Base-by-base conservation (phyloP, 2,888 invertebrate species). In the Andrena dorsata region DNA sequence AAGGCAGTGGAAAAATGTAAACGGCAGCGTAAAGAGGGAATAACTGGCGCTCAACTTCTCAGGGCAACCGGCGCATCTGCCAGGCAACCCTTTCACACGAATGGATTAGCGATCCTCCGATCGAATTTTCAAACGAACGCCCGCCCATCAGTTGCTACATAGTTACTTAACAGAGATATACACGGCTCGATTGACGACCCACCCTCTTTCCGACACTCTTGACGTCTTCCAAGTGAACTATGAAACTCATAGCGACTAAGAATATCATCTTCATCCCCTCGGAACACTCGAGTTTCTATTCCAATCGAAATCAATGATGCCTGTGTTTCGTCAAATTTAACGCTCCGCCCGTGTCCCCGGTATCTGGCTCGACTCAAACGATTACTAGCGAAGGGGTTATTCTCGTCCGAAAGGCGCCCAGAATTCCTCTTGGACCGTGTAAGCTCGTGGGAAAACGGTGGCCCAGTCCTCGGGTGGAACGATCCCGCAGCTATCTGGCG, bases 1-100 rank as follows among this genome's bases (percentile, higher is more conserved):
- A 61, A 56, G 4, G 53, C 23, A 74, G 51, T 35, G 60, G 35
- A 75, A 71, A 66, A 75, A 82, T 66, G 51, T 20, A 81, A 53
- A 60, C 64, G 53, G 30, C 23, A 32, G 20, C 28, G 13, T 10
- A 10, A 6, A 8, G 16, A 13, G 26, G 5, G 5, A 41, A 20
- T 23, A 26, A 23, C 4, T n/a, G 13, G 7, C 5, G 47, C 10
- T n/a, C 23, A 56, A 51, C n/a, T 6, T 4, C 6, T 3, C 0
- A 7, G 0, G 30, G 8, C 49, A 6, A 4, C n/a, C 13, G 2
- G 35, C 20, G 1, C 26, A 26, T 26, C 26, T 10, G 16, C 28
- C 28, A 51, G 51, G 2, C 51, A 8, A 23, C 26, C 23, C 41
- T 16, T 41, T 41, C 41, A 4, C 1, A 5, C 41, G 41, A 41